Base-by-base conservation (phyloP, 2,888 invertebrate genomes). In the Lacanobia wlatinum region DNA sequence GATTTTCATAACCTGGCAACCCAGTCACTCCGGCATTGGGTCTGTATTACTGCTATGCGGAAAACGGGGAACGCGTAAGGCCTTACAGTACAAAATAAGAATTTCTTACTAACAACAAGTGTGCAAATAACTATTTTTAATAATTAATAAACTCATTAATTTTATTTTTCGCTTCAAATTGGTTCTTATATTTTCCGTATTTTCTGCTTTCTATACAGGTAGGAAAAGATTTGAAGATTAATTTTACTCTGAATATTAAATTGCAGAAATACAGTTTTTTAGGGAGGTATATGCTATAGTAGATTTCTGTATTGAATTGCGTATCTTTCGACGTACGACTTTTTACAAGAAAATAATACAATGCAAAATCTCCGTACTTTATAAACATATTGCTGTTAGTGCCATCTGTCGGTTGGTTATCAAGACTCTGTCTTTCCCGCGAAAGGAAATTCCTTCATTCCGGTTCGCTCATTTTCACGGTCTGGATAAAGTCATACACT, bases 41-140 rank as follows among this genome's bases (percentile, higher is more conserved):
- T 90, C 87, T 90, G 89, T 90, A 88, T 89, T 94, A 90, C 93
- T 90, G 94, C 94, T 94, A 94, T 94, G 94, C 94, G 92, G 94
- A 91, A 91, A 91, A 87, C 88, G 88, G 80, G 74, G 74, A 77
- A 77, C 66, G 77, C 63, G 62, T 70, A 71, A 59, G 55, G 58
- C 55, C 68, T 16, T 67, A 62, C 18, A 46, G n/a, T 21, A 63
- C 65, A 73, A 73, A 84, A 69, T 72, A 46, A 55, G 64, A 38
- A 43, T 70, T 64, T 61, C 63, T 66, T 40, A 73, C 18, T 23
- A 48, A 59, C 40, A 73, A 67, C 53, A 78, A 73, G 40, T 60
- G 48, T 50, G 23, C 23, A 12, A 46, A 46, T 50, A 55, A 58
- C 9, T 43, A 14, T 10, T 68, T 59, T 34, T 59, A 14, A 16